phyloP scores from a whole-genome alignment of 2,888 invertebrate genomes.

The Agapetus fuscipes region DNA sequence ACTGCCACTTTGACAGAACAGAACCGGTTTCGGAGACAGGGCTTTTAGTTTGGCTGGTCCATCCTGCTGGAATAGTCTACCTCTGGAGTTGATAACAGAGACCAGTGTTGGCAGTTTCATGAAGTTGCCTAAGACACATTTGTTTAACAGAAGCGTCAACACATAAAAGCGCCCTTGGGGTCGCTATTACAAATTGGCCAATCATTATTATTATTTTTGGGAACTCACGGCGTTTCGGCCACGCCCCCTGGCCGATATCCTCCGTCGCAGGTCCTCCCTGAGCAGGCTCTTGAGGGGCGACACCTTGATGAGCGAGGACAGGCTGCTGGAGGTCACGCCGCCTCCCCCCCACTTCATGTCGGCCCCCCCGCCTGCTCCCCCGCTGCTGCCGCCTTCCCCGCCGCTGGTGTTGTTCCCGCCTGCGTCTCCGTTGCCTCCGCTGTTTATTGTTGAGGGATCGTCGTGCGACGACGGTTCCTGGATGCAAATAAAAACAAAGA shows the following conservation, averaged over 20 bases:
- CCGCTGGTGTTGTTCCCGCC: conserved; percentile 26
- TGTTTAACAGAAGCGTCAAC: no score
- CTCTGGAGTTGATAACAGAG: no score
- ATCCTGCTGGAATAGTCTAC: no score
- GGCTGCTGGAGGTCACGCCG: conserved; percentile 53
- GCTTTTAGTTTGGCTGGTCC: no score
- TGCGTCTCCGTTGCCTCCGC: conserved; percentile 31
- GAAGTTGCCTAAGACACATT: no score
- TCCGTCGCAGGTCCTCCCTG: conserved; percentile 73
- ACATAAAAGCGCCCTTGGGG: no score
- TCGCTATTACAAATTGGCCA: no score
- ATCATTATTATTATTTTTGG: no score
- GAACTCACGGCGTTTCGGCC: conserved; percentile 34
- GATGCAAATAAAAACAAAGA: no score
- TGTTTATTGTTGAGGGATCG: conserved; percentile 18
- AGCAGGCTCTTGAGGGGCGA: conserved; percentile 78
- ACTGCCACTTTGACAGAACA: no score
- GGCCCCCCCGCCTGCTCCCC: conserved; percentile 25
- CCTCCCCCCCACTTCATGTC: conserved; percentile 37
- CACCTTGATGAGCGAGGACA: conserved; percentile 71
- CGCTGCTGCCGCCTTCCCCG: conserved; percentile 28
- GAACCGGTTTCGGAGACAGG: no score
- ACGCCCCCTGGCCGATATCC: conserved; percentile 62
- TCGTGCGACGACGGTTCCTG: conserved; percentile 25
- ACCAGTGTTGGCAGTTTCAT: no score